Evolutionary conservation across 2,113 vertebrate species (phyloP).

Genomic region (Panthera tigris): DNA sequence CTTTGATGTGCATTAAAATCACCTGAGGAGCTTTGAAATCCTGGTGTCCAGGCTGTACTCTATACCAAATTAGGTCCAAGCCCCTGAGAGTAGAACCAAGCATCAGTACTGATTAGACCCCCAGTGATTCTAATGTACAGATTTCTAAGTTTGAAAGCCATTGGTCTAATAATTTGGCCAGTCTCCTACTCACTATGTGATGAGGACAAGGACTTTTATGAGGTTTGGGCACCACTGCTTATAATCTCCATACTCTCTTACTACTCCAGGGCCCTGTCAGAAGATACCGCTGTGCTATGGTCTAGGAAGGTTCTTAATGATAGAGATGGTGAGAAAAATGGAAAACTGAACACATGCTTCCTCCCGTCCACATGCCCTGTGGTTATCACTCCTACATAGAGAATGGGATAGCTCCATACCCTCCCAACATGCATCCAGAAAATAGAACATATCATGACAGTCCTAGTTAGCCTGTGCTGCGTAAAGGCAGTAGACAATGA

Average conservation of each 20-base stretch:
- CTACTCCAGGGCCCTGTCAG: background rate
- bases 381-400: background rate
- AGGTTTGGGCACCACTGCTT: background rate
- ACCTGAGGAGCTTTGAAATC: background rate
- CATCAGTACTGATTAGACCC: background rate
- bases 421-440: background rate
- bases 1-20: background rate
- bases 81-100: background rate
- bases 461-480: background rate
- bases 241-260: slow-evolving; percentile 35
- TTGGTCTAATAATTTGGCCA: background rate
- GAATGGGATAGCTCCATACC: background rate
- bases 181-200: background rate
- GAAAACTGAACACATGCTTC: background rate
- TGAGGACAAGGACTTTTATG: background rate
- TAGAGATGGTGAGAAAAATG: background rate
- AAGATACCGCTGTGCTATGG: background rate
- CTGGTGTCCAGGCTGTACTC: background rate
- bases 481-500: background rate
- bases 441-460: background rate
- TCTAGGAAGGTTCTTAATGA: background rate
- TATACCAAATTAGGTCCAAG: background rate
- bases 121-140: background rate
- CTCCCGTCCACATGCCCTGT: background rate
- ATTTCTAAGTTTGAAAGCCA: background rate